Evolutionary conservation across 2,888 invertebrate species (phyloP), one percentile per base, ranked within the genome.

Genomic region (Tachina lurida): DNA sequence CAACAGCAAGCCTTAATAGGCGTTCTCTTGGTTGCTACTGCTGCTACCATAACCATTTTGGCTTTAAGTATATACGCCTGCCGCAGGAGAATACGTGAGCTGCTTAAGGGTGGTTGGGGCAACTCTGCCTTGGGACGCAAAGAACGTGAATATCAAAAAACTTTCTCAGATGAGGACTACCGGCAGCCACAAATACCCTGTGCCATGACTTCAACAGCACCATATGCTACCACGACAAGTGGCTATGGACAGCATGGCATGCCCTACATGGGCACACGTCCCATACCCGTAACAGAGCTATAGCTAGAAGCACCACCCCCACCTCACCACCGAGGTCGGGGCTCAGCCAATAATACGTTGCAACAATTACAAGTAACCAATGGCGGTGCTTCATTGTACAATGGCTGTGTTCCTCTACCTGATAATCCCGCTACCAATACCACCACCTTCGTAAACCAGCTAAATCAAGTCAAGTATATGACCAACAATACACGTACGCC

Each of bases 231-330:
- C 45, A 89, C 90, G 54, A 90, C 89, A 41, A 88, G 88, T 39
- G 90, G 88, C 80, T 89, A 89, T 86, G 90, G 90, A 73, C 91
- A 94, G 52, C 92, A 93, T 74, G 94, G 94, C 56, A 92, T 93
- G 77, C 93, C 93, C 90, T 94, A 91, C 92, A 94, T 90, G 91
- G 90, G 91, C 86, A 89, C 90, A 87, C 94, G 95, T 91, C 96
- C 96, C 22, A 96, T 97, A 91, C 97, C 97, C 89, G 97, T 97
- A 90, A 97, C 97, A 94, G 97, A 97, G 93, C 97, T 97, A 96
- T 97, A 97, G 97, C 97, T 97, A 97, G 97, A 97, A 91, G 96
- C 89, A 88, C 92, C 97, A 94, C 96, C 97, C 96, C 97, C 97
- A 95, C 96, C 97, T 94, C 96, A 95, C 88, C 88, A 90, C 94